phyloP scores from a whole-genome alignment of 92 coral and sea anemone genomes.

The Chrysogorgia sp. region DNA sequence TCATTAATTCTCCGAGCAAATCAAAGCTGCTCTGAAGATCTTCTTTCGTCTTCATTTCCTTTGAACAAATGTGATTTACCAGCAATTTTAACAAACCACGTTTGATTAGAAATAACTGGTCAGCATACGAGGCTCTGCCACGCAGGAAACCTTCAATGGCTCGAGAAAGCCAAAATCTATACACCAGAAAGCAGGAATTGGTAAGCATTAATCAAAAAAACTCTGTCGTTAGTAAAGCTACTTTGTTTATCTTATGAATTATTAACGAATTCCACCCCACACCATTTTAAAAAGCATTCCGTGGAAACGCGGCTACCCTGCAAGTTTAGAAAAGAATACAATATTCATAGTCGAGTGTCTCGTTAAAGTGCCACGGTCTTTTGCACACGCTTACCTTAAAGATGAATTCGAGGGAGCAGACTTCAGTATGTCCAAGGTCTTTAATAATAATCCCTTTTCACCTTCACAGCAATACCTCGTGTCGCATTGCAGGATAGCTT shows the following conservation, averaged over 20 bases:
- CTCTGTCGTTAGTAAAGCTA: neutral
- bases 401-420: constrained; percentile 76
- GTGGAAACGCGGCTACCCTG: neutral
- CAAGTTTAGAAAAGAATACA: neutral
- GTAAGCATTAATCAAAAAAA: neutral
- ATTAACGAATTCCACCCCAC: neutral
- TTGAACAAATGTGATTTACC: constrained; percentile 87
- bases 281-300: neutral
- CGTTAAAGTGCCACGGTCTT: neutral
- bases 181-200: neutral
- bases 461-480: constrained; percentile 80
- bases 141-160: constrained; percentile 98
- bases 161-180: constrained; percentile 93
- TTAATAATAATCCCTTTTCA: constrained; percentile 86
- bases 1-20: constrained; percentile 96
- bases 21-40: constrained; percentile 98
- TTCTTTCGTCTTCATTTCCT: constrained; percentile 89
- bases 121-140: constrained; percentile 92
- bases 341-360: neutral
- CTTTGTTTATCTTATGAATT: neutral
- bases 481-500: constrained; percentile 19
- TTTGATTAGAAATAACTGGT: constrained; percentile 92
- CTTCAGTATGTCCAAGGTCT: constrained; percentile 79
- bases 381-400: constrained; percentile 50
- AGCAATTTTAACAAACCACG: constrained; percentile 95